phyloP scores from a whole-genome alignment of 2,888 invertebrate species.

The Apoda limacodes region DNA sequence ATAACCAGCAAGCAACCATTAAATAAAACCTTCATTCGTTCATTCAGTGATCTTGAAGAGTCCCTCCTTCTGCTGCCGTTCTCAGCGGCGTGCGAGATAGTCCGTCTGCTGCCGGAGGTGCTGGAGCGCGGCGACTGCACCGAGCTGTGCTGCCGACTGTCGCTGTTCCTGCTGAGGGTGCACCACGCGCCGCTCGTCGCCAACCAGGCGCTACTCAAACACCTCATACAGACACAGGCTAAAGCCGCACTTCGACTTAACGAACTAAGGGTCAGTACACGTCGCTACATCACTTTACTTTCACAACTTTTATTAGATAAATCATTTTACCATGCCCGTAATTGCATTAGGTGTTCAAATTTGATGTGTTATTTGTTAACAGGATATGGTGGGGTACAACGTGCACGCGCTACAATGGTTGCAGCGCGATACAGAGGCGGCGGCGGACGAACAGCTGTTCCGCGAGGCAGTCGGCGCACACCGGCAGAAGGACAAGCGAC shows the following conservation, averaged over 20 bases:
- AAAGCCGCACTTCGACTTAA: slow-evolving; percentile 67
- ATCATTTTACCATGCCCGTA: too few relatives aligned
- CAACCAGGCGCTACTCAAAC: slow-evolving; percentile 75
- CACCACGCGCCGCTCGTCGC: slow-evolving; percentile 85
- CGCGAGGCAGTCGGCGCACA: slow-evolving; percentile 76
- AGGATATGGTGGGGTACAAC: slow-evolving; percentile 90
- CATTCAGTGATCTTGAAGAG: slow-evolving; percentile 89
- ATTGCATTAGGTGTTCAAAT: neutral
- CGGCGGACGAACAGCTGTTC: slow-evolving; percentile 81
- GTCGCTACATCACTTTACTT: too few relatives aligned
- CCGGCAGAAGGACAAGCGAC: slow-evolving; percentile 73
- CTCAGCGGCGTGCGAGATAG: slow-evolving; percentile 80
- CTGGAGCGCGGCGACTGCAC: slow-evolving; percentile 76
- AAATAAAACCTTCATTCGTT: slow-evolving; percentile 2
- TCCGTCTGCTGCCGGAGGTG: slow-evolving; percentile 77
- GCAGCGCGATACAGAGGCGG: slow-evolving; percentile 80
- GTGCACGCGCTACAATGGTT: slow-evolving; percentile 83
- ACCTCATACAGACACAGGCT: slow-evolving; percentile 73
- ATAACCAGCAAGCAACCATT: slow-evolving; percentile 1
- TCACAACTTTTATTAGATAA: too few relatives aligned
- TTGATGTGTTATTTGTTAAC: slow-evolving; percentile 14
- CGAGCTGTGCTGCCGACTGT: slow-evolving; percentile 82
- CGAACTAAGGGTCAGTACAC: slow-evolving; percentile 74
- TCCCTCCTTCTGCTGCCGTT: slow-evolving; percentile 88
- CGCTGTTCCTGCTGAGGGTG: slow-evolving; percentile 80